Conservation (phyloP, 2,888 invertebrate species). For the Keiferia lycopersicella region DNA sequence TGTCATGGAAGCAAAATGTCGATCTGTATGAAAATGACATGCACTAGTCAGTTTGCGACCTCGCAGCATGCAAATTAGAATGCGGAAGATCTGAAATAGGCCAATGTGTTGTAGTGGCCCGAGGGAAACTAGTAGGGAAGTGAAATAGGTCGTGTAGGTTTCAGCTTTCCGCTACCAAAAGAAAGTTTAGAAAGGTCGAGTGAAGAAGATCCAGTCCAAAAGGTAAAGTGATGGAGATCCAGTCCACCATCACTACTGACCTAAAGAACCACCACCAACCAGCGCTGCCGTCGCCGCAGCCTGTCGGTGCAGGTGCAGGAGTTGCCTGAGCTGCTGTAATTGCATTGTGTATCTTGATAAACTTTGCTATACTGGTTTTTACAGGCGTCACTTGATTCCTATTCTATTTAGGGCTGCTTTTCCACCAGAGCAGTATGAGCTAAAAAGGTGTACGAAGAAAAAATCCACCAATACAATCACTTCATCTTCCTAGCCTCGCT, state of each 20-base stretch:
- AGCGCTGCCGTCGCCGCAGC: not conserved
- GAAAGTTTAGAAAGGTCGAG: not conserved
- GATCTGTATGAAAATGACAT: too few species aligned
- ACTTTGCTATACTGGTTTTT: not conserved
- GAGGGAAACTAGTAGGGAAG: not conserved
- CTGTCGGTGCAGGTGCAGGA: not conserved
- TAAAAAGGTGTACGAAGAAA: too few species aligned
- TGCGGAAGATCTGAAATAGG: too few species aligned
- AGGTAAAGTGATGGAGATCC: not conserved
- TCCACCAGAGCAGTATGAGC: too few species aligned
- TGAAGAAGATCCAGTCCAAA: conserved; percentile 1
- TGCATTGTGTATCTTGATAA: not conserved
- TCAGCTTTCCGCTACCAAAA: not conserved
- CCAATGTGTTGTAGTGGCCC: too few species aligned
- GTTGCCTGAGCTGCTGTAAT: not conserved
- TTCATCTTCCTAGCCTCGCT: too few species aligned
- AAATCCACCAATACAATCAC: too few species aligned
- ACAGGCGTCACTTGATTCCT: not conserved
- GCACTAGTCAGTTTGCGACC: too few species aligned
- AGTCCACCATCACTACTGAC: not conserved
- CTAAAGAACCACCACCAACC: conserved; percentile 12
- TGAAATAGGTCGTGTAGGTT: not conserved
- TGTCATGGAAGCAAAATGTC: not conserved
- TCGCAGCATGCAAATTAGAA: too few species aligned
- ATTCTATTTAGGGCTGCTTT: too few species aligned